Conservation (phyloP, 2,113 vertebrate genomes). For the Psephotus haematonotus region DNA sequence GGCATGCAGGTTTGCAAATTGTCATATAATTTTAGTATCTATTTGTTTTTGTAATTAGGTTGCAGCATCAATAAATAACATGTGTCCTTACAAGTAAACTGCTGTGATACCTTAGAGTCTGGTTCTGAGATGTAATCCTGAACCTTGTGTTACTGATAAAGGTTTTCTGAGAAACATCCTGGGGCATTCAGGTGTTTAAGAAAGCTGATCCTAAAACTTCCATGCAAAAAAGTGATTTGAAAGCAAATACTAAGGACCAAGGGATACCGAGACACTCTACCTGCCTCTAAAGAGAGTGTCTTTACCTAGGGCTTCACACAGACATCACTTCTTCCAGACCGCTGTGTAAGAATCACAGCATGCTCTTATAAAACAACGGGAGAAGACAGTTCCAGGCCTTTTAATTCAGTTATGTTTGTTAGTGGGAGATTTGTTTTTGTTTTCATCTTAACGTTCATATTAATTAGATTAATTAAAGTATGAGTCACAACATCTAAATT, state of each 20-base stretch:
- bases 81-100: neutral
- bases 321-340: neutral
- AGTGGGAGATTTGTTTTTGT: neutral
- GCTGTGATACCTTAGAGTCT: neutral
- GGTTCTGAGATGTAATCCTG: neutral
- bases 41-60: neutral
- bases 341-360: neutral
- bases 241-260: neutral
- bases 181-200: neutral
- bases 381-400: neutral
- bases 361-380: neutral
- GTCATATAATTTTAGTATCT: neutral
- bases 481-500: neutral
- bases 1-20: neutral
- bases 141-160: neutral
- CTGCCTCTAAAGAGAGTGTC: neutral
- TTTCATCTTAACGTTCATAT: neutral
- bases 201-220: neutral
- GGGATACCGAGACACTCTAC: fast-evolving
- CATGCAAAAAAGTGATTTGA: neutral
- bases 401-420: neutral
- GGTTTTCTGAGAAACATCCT: neutral
- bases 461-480: neutral
- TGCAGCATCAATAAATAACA: neutral
- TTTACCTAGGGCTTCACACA: neutral